Conservation (phyloP, 2,888 invertebrate genomes). For the Cordilura impudica region DNA sequence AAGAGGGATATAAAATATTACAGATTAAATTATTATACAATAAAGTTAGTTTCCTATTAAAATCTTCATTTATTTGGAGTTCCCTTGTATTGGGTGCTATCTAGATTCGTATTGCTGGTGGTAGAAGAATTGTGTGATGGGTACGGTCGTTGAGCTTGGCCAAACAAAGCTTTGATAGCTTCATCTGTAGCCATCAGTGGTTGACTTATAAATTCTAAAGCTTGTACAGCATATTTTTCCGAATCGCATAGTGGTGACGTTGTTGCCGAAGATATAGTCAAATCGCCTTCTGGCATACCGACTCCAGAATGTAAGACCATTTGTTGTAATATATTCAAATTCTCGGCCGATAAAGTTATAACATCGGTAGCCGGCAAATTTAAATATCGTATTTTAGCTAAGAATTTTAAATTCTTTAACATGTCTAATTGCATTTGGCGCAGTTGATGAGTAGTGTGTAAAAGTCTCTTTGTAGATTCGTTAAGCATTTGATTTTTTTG, state of each 20-base stretch:
- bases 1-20: constrained; percentile 28
- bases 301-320: constrained; percentile 77
- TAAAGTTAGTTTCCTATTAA: background rate
- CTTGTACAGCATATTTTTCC: constrained; percentile 75
- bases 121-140: background rate
- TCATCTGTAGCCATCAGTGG: constrained; percentile 77
- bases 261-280: constrained; percentile 72
- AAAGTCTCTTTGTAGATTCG: constrained; percentile 74
- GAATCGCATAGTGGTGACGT: constrained; percentile 74
- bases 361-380: constrained; percentile 76
- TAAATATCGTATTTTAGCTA: constrained; percentile 75
- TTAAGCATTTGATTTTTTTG: constrained; percentile 78
- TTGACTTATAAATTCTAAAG: constrained; percentile 74
- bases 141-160: constrained; percentile 73
- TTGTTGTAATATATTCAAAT: constrained; percentile 76
- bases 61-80: background rate
- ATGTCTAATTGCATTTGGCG: constrained; percentile 77
- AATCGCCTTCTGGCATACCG: constrained; percentile 74
- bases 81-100: too few species aligned
- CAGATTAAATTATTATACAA: constrained; percentile 8
- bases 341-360: constrained; percentile 75
- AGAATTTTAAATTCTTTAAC: constrained; percentile 76
- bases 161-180: constrained; percentile 76
- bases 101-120: too few species aligned
- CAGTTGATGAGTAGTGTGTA: constrained; percentile 75